Conservation (phyloP, 2,888 invertebrate species). For the Ashinkailepas kermadecensis region DNA sequence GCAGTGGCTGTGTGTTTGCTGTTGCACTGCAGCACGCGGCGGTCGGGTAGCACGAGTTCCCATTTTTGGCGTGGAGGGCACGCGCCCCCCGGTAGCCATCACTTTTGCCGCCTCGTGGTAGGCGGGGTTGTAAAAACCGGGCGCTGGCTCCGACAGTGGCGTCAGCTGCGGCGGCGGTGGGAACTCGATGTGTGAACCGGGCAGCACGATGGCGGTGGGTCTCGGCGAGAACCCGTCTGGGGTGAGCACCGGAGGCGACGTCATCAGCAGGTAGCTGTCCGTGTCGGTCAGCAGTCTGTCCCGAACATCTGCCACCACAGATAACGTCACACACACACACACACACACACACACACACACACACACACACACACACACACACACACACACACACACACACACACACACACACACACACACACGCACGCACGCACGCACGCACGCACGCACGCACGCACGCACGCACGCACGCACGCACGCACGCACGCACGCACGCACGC, state of each 20-base stretch:
- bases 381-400: too few relatives aligned
- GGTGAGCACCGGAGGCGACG: not conserved
- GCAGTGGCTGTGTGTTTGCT: not conserved
- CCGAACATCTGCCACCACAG: too few relatives aligned
- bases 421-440: too few relatives aligned
- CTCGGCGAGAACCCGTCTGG: not conserved
- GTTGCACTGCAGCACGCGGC: not conserved
- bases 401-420: too few relatives aligned
- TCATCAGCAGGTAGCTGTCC: slow-evolving; percentile 1
- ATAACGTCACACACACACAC: too few relatives aligned
- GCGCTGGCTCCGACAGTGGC: not conserved
- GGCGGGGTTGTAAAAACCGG: not conserved
- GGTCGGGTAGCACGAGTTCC: not conserved
- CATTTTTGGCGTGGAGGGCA: not conserved
- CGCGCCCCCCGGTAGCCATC: not conserved
- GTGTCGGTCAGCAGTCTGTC: not conserved
- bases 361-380: too few relatives aligned
- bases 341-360: too few relatives aligned
- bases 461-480: too few relatives aligned
- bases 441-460: too few relatives aligned
- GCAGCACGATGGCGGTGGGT: not conserved
- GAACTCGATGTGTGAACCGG: not conserved
- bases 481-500: too few relatives aligned
- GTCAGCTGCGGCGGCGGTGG: slow-evolving; percentile 1
- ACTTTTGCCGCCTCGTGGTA: not conserved